phyloP scores from a whole-genome alignment of 2,888 invertebrate genomes.

The Hydroisotoma schaefferi region DNA sequence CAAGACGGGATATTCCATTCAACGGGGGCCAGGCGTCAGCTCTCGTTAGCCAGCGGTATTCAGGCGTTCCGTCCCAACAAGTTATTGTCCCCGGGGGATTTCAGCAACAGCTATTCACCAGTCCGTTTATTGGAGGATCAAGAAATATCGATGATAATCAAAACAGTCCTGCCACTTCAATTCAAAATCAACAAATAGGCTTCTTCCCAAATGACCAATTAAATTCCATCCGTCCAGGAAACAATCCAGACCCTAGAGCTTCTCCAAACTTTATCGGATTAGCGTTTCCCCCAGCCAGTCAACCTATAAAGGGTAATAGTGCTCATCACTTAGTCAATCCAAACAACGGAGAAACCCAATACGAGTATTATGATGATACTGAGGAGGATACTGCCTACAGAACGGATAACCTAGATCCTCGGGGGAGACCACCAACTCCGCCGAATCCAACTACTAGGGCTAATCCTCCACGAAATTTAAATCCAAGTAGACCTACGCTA shows the following conservation, averaged over 20 bases:
- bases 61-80: conserved; percentile 38
- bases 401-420: conserved; percentile 35
- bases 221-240: neutral
- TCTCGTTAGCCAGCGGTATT: conserved; percentile 33
- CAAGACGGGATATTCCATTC: conserved; percentile 11
- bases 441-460: neutral
- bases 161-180: conserved; percentile 21
- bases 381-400: conserved; percentile 39
- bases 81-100: conserved; percentile 47
- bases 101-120: conserved; percentile 30
- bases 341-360: conserved; percentile 34
- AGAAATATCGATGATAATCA: conserved; percentile 6
- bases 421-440: neutral
- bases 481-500: conserved; percentile 12
- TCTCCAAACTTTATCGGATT: neutral
- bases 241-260: neutral
- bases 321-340: neutral
- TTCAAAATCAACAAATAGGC: conserved; percentile 28
- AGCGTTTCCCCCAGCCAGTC: neutral
- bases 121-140: conserved; percentile 21
- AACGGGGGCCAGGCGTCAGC: conserved; percentile 28
- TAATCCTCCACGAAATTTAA: conserved; percentile 18
- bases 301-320: neutral
- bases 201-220: conserved; percentile 19
- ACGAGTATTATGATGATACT: conserved; percentile 46